Evolutionary conservation across 2,888 invertebrate genomes (phyloP), one percentile per base, ranked within the genome.

Genomic region (Resseliella maxima): DNA sequence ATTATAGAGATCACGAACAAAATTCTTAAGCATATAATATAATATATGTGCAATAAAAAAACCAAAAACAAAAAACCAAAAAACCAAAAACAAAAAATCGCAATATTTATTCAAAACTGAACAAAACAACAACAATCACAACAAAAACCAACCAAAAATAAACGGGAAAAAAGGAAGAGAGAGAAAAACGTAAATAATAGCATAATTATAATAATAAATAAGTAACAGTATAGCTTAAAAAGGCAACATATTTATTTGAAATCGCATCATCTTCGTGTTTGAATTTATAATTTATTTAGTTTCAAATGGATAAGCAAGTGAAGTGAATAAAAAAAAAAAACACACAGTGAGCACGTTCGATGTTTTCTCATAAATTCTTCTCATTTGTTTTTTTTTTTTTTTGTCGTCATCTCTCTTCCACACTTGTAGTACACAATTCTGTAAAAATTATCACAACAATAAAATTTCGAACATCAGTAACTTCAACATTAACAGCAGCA

Each of bases 271-370:
- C 18, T 2, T 50, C 18, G 18, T 15, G 18, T 41, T 50, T 50
- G 46, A 15, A 50, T 18, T 6, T 15, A 50, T 2, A 50, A 18
- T 50, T 50, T 50, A 50, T 50, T 50, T 41, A n/a, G n/a, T n/a
- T 18, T 50, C 46, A 18, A 59, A 59, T 59, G 59, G 24, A 24
- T 59, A 5, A 24, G n/a, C 59, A 24, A 41, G 59, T 59, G 59
- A 59, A 59, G 59, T 59, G 59, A 59, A 59, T 59, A 59, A 59
- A 50, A 59, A 50, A n/a, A n/a, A n/a, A n/a, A n/a, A n/a, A n/a
- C n/a, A n/a, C n/a, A 59, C 59, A 59, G 59, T 59, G 59, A 24
- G 24, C 59, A 59, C 59, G 59, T 59, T 59, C 24, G 59, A 59
- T 59, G 59, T 59, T 41, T 5, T 41, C 12, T 41, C 12, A 8